phyloP scores from a whole-genome alignment of 2,113 vertebrate genomes.

The Plecturocebus donacophilus region DNA sequence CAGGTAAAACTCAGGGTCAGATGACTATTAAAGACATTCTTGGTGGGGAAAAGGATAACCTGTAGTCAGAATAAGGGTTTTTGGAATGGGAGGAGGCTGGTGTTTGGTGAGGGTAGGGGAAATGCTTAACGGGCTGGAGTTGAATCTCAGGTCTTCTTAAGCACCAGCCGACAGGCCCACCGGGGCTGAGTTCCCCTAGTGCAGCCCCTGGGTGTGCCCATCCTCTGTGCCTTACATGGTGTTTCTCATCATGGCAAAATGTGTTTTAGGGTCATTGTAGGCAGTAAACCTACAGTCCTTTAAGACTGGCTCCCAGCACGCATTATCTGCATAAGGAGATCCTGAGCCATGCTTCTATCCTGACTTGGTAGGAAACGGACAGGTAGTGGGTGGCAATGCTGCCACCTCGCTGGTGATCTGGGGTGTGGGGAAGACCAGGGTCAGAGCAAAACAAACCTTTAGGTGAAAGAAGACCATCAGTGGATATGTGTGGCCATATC shows the following conservation, averaged over 20 bases:
- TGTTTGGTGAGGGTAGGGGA: too few species aligned
- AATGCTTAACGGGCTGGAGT: neutral
- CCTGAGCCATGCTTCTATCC: neutral
- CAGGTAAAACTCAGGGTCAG: neutral
- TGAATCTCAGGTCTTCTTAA: neutral
- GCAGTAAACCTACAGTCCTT: neutral
- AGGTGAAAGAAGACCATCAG: neutral
- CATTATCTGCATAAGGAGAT: neutral
- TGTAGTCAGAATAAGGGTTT: neutral
- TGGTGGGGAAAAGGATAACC: neutral
- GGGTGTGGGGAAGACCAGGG: neutral
- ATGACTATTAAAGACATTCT: neutral
- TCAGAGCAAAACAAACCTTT: neutral
- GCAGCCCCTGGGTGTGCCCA: neutral
- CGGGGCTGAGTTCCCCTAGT: neutral
- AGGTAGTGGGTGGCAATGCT: neutral
- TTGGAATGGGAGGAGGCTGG: neutral
- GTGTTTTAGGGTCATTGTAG: neutral
- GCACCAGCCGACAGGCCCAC: neutral
- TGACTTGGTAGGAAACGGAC: neutral
- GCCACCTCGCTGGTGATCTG: neutral
- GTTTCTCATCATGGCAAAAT: neutral
- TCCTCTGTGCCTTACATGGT: neutral
- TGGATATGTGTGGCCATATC: neutral
- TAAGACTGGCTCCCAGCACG: neutral